phyloP scores from a whole-genome alignment of 2,113 vertebrate species.

The Percopsis transmontana region DNA sequence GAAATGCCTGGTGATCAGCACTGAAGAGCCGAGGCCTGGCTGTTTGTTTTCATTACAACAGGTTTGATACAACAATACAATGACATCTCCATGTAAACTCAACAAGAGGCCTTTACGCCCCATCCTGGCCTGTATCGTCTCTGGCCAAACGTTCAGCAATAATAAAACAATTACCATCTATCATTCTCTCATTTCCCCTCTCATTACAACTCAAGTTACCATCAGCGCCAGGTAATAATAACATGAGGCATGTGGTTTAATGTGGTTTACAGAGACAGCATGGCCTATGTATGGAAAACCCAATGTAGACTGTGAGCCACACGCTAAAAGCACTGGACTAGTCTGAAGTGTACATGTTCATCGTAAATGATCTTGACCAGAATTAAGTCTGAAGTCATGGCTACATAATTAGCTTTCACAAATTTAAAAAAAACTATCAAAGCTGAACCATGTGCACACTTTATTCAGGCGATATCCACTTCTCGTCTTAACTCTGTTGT shows the following conservation, averaged over 20 bases:
- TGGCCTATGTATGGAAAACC: constrained; percentile 31
- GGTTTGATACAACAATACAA: constrained; percentile 43
- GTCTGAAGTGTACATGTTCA: constrained; percentile 11
- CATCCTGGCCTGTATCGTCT: constrained; percentile 38
- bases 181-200: constrained; percentile 60
- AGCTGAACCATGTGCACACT: constrained; percentile 3
- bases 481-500: background rate
- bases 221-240: constrained; percentile 60
- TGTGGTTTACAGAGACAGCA: constrained; percentile 49
- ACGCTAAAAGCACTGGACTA: constrained; percentile 32
- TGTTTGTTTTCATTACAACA: constrained; percentile 65
- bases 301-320: constrained; percentile 6
- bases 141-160: constrained; percentile 54
- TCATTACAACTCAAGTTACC: constrained; percentile 55
- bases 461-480: background rate
- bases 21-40: constrained; percentile 38
- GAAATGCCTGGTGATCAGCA: constrained; percentile 59
- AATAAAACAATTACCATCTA: constrained; percentile 65
- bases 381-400: constrained; percentile 3
- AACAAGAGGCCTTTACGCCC: constrained; percentile 33
- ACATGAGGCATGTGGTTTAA: constrained; percentile 45
- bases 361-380: constrained; percentile 1
- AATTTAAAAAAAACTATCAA: constrained; percentile 1
- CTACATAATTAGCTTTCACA: constrained; percentile 10
- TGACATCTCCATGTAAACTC: constrained; percentile 54